These are phyloP conservation scores for Sericinus montela DNA, from an alignment of 2,888 invertebrate species.

Conservation along the genomic window DNA sequence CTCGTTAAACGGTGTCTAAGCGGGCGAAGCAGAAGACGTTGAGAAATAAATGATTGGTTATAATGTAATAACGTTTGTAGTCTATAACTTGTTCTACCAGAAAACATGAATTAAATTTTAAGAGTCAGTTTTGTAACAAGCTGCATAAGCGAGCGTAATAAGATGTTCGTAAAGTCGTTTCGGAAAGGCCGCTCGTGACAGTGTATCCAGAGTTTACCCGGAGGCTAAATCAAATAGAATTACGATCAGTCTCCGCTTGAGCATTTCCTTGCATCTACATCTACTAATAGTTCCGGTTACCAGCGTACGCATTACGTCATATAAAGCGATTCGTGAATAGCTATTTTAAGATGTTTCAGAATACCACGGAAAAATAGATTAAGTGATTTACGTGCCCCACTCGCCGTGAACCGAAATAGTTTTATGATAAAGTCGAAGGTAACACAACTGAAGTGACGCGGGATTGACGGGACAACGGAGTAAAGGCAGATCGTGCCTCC, in stretches of 20 bases:
- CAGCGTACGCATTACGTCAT: slow-evolving; percentile 43
- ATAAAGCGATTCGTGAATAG: slow-evolving; percentile 46
- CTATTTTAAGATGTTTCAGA: slow-evolving; percentile 58
- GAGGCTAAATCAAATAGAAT: slow-evolving; percentile 24
- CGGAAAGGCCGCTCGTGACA: not conserved
- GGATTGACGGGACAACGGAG: slow-evolving; percentile 16
- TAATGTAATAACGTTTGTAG: too few relatives aligned
- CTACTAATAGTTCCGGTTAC: slow-evolving; percentile 21
- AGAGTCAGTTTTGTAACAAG: not conserved
- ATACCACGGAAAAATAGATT: slow-evolving; percentile 55
- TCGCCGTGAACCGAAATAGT: slow-evolving; percentile 56
- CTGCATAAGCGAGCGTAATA: not conserved
- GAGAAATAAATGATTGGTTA: too few relatives aligned
- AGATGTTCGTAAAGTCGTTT: not conserved
- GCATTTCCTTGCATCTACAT: slow-evolving; percentile 18
- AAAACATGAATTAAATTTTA: too few relatives aligned
- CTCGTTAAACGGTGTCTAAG: not conserved
- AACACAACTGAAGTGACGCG: slow-evolving; percentile 28
- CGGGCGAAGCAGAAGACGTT: too few relatives aligned
- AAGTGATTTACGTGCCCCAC: slow-evolving; percentile 51
- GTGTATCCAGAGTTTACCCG: slow-evolving; percentile 6
- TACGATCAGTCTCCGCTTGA: slow-evolving; percentile 20
- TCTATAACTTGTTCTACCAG: too few relatives aligned
- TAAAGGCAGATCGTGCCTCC: slow-evolving; percentile 27
- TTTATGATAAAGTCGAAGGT: slow-evolving; percentile 56